These are phyloP conservation scores for Atrichornis clamosus DNA, from an alignment of 2,113 vertebrate genomes.

Conservation along the genomic window DNA sequence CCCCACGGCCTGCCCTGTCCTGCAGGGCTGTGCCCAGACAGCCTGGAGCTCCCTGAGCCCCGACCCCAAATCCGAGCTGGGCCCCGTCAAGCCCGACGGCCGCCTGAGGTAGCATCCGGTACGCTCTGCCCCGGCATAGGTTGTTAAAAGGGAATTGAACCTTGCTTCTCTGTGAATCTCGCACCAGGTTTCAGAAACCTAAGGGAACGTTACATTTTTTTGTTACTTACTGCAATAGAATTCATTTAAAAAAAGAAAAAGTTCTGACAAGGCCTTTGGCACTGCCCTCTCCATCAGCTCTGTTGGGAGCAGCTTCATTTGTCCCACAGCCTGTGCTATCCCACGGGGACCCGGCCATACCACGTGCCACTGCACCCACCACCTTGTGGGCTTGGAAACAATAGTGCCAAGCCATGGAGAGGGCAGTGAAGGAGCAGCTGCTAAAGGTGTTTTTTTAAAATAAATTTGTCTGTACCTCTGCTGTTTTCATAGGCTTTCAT, in stretches of 20 bases:
- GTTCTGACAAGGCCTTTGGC: constrained; percentile 18
- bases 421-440: constrained; percentile 36
- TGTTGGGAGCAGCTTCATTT: background rate
- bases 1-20: constrained; percentile 83
- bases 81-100: constrained; percentile 81
- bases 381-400: accelerated
- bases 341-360: accelerated
- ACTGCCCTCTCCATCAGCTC: constrained; percentile 2
- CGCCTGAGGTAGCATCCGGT: constrained; percentile 91
- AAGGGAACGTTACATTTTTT: background rate
- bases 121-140: background rate
- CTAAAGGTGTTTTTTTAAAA: background rate
- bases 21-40: constrained; percentile 90
- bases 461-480: background rate
- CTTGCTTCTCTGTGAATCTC: background rate
- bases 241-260: background rate
- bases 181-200: background rate
- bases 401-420: background rate
- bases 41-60: constrained; percentile 95
- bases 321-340: background rate
- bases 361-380: background rate
- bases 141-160: constrained; percentile 63
- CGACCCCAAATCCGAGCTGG: constrained; percentile 93
- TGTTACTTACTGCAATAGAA: background rate
- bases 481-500: constrained; percentile 28